Evolutionary conservation across 35 echinoderm and acorn worm genomes (phyloP).

Genomic region (Eucidaris tribuloides): DNA sequence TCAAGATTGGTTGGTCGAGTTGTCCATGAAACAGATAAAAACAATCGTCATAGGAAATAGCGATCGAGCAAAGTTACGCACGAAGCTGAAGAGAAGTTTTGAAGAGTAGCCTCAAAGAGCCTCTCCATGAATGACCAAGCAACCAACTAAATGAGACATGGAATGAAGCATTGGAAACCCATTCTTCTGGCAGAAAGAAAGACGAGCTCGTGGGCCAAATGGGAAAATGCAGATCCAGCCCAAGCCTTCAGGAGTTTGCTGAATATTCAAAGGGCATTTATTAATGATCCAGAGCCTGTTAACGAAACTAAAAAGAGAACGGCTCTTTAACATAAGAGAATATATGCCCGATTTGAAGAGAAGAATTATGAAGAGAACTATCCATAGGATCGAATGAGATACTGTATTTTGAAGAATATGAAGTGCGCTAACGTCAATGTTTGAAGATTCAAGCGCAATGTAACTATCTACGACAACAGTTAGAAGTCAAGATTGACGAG

Average conservation of each 20-base stretch:
- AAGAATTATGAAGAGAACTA: conserved; percentile 14
- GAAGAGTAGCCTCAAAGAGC: conserved; percentile 1
- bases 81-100: conserved; percentile 6
- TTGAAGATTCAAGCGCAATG: conserved; percentile 39
- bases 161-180: neutral
- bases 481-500: neutral
- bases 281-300: neutral
- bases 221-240: neutral
- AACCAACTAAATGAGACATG: conserved; percentile 4
- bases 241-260: neutral
- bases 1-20: neutral
- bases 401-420: conserved; percentile 10
- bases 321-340: neutral
- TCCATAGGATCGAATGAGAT: neutral
- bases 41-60: neutral
- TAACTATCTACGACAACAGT: neutral
- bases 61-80: neutral
- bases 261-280: neutral
- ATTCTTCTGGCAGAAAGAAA: neutral
- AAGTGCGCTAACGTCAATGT: conserved; percentile 2
- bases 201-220: neutral
- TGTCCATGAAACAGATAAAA: neutral
- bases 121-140: conserved; percentile 26
- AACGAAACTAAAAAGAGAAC: neutral
- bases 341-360: neutral